phyloP scores from a whole-genome alignment of 1,140 invertebrate species.

The Procambarus virginalis region DNA sequence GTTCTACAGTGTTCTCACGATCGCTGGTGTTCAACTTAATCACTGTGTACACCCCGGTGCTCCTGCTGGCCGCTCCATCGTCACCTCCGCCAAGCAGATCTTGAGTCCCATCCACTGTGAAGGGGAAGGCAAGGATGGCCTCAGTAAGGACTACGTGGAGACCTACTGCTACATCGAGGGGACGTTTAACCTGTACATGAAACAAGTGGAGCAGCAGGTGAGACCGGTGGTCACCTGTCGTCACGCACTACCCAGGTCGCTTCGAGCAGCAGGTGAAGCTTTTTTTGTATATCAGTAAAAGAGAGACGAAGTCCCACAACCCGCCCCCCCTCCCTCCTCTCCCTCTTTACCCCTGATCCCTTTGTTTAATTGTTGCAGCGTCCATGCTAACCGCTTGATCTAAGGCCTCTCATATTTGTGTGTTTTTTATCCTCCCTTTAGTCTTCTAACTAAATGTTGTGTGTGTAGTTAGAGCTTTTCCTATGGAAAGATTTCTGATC shows the following conservation, averaged over 20 bases:
- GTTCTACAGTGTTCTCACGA: constrained; percentile 69
- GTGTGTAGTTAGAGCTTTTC: no score
- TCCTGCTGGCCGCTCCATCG: constrained; percentile 69
- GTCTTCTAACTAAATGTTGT: no score
- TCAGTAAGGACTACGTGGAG: constrained; percentile 70
- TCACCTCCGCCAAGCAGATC: constrained; percentile 70
- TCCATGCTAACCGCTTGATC: constrained; percentile 7
- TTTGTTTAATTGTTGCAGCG: not conserved
- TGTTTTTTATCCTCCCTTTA: no score
- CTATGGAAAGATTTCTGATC: no score
- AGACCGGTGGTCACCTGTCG: constrained; percentile 46
- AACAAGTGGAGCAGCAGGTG: constrained; percentile 69
- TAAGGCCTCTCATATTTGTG: not conserved
- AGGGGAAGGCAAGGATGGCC: constrained; percentile 69
- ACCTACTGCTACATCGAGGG: constrained; percentile 71
- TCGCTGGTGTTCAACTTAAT: constrained; percentile 70
- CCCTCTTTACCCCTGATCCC: not conserved
- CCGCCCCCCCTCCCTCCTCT: not conserved
- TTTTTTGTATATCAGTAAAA: not conserved
- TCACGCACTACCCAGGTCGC: constrained; percentile 36
- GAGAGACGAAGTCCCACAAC: not conserved
- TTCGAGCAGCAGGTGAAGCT: constrained; percentile 57
- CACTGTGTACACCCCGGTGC: constrained; percentile 70
- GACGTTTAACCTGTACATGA: constrained; percentile 70
- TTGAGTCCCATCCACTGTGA: constrained; percentile 70